phyloP scores from a whole-genome alignment of 2,797 vertebrate species.

The Psittacula echo region DNA sequence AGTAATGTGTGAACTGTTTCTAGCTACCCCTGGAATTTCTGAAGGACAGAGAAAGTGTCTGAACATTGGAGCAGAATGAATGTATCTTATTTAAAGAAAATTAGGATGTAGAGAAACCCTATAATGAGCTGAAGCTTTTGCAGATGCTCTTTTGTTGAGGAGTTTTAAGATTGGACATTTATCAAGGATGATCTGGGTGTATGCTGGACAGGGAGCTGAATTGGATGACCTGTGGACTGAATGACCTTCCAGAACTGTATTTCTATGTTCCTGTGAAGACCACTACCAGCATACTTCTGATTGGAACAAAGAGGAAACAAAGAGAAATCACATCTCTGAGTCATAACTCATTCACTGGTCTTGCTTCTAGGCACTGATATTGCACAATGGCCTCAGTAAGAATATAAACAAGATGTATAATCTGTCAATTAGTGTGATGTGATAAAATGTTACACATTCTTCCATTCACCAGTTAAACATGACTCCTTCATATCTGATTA shows the following conservation, averaged over 20 bases:
- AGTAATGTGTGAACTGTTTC: neutral
- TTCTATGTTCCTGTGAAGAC: neutral
- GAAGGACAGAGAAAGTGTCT: neutral
- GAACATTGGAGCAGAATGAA: neutral
- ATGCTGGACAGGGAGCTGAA: neutral
- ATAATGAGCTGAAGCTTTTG: neutral
- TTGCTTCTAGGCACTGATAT: neutral
- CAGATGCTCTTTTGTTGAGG: neutral
- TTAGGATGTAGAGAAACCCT: neutral
- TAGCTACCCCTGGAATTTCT: neutral
- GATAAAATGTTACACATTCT: neutral
- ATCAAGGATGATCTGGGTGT: neutral
- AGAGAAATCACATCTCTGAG: neutral
- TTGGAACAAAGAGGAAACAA: neutral
- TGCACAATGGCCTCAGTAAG: neutral
- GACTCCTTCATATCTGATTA: neutral
- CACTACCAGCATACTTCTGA: neutral
- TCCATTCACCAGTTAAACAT: neutral
- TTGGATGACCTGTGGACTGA: neutral
- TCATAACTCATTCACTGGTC: neutral
- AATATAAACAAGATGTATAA: neutral
- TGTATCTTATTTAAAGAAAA: neutral
- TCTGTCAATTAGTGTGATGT: neutral
- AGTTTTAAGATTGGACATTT: neutral
- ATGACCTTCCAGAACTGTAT: neutral